phyloP scores from a whole-genome alignment of 2,888 invertebrate species.

The Eustalomyia histrio region DNA sequence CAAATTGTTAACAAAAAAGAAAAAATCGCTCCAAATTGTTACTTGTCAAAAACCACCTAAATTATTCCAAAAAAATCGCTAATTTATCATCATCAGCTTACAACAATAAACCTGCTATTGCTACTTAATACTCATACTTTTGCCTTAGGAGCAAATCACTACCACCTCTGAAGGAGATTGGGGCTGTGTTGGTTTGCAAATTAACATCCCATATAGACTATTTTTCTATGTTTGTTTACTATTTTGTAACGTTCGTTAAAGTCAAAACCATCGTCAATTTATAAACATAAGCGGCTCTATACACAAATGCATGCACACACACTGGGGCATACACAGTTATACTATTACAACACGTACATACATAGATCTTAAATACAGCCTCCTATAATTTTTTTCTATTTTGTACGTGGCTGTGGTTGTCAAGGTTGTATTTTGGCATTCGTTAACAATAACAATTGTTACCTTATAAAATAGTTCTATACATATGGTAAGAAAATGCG shows the following conservation, averaged over 20 bases:
- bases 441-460: slow-evolving; percentile 52
- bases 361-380: slow-evolving; percentile 22
- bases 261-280: slow-evolving; percentile 26
- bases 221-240: slow-evolving; percentile 39
- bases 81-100: not conserved
- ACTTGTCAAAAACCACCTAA: no score
- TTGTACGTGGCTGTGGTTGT: slow-evolving; percentile 33
- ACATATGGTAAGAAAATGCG: not conserved
- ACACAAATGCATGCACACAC: not conserved
- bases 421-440: slow-evolving; percentile 58
- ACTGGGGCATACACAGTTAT: not conserved
- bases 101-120: not conserved
- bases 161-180: not conserved
- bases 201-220: not conserved
- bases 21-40: no score
- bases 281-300: slow-evolving; percentile 10
- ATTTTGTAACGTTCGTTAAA: slow-evolving; percentile 19
- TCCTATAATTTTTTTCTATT: slow-evolving; percentile 5
- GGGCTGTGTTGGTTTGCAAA: not conserved
- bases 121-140: not conserved
- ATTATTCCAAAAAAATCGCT: no score
- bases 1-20: no score
- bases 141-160: not conserved
- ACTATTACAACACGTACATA: slow-evolving; percentile 13
- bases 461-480: slow-evolving; percentile 25